Conservation (phyloP, 2,797 vertebrate species). For the Tarsius wallacei region DNA sequence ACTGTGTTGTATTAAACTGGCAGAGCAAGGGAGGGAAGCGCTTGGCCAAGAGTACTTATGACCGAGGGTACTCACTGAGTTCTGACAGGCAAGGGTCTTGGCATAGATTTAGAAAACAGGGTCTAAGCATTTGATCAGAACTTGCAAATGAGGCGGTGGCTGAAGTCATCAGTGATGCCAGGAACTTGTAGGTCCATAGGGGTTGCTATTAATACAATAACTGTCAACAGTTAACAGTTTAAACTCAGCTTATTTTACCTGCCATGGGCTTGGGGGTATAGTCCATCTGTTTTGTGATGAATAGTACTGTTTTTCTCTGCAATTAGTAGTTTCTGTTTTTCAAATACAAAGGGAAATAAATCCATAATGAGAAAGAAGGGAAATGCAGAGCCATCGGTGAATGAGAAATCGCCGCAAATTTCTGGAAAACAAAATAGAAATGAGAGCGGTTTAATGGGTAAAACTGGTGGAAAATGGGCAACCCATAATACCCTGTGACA, state of each 20-base stretch:
- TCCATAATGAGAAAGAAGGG: not conserved
- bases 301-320: not conserved
- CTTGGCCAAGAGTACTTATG: not conserved
- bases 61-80: not conserved
- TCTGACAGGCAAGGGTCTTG: not conserved
- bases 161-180: not conserved
- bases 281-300: not conserved
- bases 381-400: not conserved
- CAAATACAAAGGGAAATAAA: conserved; percentile 63
- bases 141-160: not conserved
- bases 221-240: not conserved
- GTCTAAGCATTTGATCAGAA: not conserved
- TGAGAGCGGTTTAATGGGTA: not conserved
- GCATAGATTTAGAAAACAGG: not conserved
- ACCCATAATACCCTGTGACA: not conserved
- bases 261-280: not conserved
- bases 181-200: not conserved
- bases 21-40: not conserved
- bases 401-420: conserved; percentile 56
- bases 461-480: not conserved
- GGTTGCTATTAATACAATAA: not conserved
- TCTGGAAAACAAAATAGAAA: conserved; percentile 58
- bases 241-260: not conserved
- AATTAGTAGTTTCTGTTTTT: conserved; percentile 41
- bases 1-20: not conserved